Evolutionary conservation across 37 sponge, comb jelly and placozoan species (phyloP).

Genomic region (Chondrosia reniformis): DNA sequence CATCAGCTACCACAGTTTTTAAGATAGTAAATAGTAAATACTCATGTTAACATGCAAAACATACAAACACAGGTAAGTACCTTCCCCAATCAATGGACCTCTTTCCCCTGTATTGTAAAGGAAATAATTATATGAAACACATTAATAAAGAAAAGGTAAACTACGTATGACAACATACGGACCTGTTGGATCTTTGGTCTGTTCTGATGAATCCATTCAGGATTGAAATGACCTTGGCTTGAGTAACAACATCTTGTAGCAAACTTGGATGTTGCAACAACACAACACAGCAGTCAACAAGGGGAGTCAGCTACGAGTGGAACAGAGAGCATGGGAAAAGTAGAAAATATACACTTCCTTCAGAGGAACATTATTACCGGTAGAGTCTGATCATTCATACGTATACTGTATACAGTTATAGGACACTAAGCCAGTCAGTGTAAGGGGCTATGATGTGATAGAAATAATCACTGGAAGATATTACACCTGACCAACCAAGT

Average conservation of each 20-base stretch:
- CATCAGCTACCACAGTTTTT: no score
- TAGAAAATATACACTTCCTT: not conserved
- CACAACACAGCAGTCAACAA: slow-evolving; percentile 77
- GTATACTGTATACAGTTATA: no score
- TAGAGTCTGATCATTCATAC: no score
- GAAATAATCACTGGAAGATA: no score
- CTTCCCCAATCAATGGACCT: not conserved
- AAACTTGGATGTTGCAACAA: slow-evolving; percentile 74
- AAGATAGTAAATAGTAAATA: no score
- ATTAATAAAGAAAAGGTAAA: no score
- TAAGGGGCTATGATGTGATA: no score
- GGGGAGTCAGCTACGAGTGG: slow-evolving; percentile 44
- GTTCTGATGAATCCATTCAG: slow-evolving; percentile 62
- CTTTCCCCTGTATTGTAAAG: not conserved
- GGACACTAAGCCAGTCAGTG: no score
- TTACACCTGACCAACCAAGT: no score
- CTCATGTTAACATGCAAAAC: not conserved
- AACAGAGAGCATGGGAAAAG: not conserved
- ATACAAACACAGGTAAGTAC: not conserved
- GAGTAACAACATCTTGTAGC: slow-evolving; percentile 65
- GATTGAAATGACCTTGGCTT: slow-evolving; percentile 62
- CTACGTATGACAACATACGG: no score
- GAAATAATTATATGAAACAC: not conserved
- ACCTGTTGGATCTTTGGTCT: slow-evolving; percentile 38
- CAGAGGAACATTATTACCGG: not conserved